Evolutionary conservation across 2,113 vertebrate species (phyloP).

Genomic region (Trachemys scripta): DNA sequence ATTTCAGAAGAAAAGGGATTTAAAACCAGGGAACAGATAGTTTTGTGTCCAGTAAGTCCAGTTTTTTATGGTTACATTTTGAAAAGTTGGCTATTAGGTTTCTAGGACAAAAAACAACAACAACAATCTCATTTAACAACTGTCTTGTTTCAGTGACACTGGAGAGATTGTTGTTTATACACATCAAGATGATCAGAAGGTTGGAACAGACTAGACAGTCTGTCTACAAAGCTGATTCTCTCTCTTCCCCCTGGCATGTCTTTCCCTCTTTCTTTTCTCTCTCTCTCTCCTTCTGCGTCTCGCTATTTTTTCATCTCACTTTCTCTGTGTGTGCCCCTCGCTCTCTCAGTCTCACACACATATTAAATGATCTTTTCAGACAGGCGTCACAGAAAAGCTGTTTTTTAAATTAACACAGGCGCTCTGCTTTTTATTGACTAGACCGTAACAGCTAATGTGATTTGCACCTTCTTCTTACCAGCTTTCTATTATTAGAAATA

Average conservation of each 20-base stretch:
- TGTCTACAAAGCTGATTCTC: neutral
- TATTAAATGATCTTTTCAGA: slow-evolving; percentile 48
- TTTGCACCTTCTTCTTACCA: slow-evolving; percentile 28
- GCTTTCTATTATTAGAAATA: slow-evolving; percentile 42
- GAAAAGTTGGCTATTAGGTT: neutral
- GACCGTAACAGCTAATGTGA: slow-evolving; percentile 24
- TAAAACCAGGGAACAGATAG: neutral
- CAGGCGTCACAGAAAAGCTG: slow-evolving; percentile 34
- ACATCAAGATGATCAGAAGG: slow-evolving; percentile 5
- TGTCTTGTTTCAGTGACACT: slow-evolving; percentile 2
- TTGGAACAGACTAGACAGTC: neutral
- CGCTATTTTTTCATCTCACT: neutral
- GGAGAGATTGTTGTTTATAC: neutral
- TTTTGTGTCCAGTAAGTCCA: neutral
- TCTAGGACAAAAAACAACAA: neutral
- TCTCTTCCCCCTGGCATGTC: neutral
- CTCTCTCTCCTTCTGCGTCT: neutral
- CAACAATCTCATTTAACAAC: neutral
- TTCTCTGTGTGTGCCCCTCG: neutral
- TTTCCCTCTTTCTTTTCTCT: neutral
- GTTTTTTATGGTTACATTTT: neutral
- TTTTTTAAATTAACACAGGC: slow-evolving; percentile 32
- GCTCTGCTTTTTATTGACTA: slow-evolving; percentile 15
- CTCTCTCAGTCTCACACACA: neutral
- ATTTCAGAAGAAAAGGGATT: neutral